Conservation (phyloP, 2,113 vertebrate genomes). For the Planiliza haematocheilus region DNA sequence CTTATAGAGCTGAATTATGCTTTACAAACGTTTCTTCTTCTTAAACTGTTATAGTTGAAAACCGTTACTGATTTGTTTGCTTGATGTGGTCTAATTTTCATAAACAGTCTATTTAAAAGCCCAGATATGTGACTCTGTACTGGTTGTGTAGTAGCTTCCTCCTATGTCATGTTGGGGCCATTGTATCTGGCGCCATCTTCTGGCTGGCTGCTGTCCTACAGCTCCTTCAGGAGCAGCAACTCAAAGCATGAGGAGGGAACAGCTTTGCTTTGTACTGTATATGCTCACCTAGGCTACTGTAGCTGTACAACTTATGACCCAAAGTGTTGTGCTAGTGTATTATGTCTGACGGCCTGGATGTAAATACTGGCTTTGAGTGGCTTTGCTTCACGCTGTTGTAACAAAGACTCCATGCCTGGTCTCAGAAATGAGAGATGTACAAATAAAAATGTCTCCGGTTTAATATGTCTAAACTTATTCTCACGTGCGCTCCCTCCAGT, state of each 20-base stretch:
- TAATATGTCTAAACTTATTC: not conserved
- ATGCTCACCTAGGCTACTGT: constrained; percentile 58
- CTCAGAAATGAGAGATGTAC: not conserved
- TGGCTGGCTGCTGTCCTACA: constrained; percentile 69
- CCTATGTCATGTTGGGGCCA: constrained; percentile 56
- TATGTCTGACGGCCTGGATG: not conserved
- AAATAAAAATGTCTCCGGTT: too few relatives aligned
- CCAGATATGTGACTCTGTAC: constrained; percentile 53
- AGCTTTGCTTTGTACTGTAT: constrained; percentile 64
- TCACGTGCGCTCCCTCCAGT: constrained; percentile 77
- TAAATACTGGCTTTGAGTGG: constrained; percentile 63
- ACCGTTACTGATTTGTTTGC: not conserved
- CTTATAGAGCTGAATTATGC: constrained; percentile 4
- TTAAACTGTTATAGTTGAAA: not conserved
- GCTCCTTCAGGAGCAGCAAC: constrained; percentile 62
- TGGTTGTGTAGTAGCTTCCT: constrained; percentile 68
- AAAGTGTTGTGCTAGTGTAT: constrained; percentile 29
- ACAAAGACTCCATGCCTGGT: constrained; percentile 31
- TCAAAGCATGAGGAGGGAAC: constrained; percentile 73
- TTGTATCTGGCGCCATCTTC: constrained; percentile 74
- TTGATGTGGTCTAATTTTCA: constrained; percentile 11
- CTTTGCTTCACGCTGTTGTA: constrained; percentile 57
- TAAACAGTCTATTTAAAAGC: constrained; percentile 11
- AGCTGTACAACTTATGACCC: constrained; percentile 18
- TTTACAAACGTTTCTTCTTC: not conserved